A percentile compares a stretch with the other conserved stretches of the same genome.
phyloP scores from a whole-genome alignment of 2,113 vertebrate genomes.

The Hypomesus transpacificus region DNA sequence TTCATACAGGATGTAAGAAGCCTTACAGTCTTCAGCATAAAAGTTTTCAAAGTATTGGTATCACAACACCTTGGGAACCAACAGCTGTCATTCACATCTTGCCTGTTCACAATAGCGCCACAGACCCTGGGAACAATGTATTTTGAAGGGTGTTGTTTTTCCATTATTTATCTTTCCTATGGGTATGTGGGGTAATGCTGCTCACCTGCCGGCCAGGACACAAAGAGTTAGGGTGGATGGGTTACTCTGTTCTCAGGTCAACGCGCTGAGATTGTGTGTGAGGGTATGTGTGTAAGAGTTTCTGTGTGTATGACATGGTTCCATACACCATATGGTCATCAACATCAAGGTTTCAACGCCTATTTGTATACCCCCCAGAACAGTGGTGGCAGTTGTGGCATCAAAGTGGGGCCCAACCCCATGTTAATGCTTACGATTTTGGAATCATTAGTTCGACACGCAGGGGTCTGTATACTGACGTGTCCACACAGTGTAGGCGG shows the following conservation, averaged over 20 bases:
- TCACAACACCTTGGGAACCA: conserved; percentile 20
- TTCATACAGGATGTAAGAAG: too few species aligned
- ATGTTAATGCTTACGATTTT: too few species aligned
- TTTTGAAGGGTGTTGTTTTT: conserved; percentile 35
- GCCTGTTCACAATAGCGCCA: too few species aligned
- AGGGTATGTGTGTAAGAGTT: conserved; percentile 10
- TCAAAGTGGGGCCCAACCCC: too few species aligned
- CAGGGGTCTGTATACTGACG: too few species aligned
- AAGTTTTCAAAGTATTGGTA: conserved; percentile 24
- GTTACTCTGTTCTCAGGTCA: conserved; percentile 57
- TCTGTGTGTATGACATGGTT: conserved; percentile 6
- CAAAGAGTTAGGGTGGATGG: conserved; percentile 47
- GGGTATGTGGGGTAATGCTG: conserved; percentile 40
- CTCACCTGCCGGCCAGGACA: conserved; percentile 52
- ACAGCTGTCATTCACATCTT: conserved; percentile 33
- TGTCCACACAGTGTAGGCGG: too few species aligned
- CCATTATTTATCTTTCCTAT: conserved; percentile 34
- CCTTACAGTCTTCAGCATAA: not conserved
- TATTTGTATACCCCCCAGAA: too few species aligned
- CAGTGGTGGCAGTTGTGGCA: too few species aligned
- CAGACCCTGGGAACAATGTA: not conserved
- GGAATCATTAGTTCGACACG: too few species aligned
- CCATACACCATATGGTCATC: too few species aligned
- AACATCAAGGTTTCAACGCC: too few species aligned
- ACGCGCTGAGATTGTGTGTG: conserved; percentile 38